Base-by-base conservation (phyloP, 2,797 vertebrate genomes). In the Aphelocoma californica region DNA sequence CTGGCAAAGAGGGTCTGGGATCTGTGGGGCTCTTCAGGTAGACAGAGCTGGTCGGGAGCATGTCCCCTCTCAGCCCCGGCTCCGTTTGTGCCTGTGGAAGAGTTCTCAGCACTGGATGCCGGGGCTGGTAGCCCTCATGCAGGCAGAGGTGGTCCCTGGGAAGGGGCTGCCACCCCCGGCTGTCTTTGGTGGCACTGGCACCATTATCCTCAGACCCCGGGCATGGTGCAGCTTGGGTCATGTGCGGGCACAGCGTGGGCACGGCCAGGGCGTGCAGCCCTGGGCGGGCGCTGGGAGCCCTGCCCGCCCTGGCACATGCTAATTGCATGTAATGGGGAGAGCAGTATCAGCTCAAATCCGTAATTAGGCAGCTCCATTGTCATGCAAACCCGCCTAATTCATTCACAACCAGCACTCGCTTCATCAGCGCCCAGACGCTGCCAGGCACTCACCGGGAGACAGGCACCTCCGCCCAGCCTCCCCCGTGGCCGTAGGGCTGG, bases 331-430 rank as follows among this genome's bases (percentile, higher is more conserved):
- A 97, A 95, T 86, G 80, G 91, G 75, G 94, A 96, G 94, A 93
- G 92, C 23, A 11, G 86, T 93, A 97, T 96, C 96, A 96, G 90
- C 95, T 97, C 90, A 95, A 94, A 95, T 96, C 95, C 72, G 7
- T 97, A 97, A 97, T 97, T 97, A 97, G 96, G 91, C 94, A 93
- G 81, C 88, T 97, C 95, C 85, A 96, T 96, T 97, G 97, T 96
- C 92, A 97, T 96, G 96, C 95, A 97, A 97, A 95, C 94, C 85
- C 66, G 71, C 95, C 92, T 96, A 97, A 97, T 97, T 97, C 97
- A 97, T 97, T 97, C 96, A 96, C 97, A 96, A 94, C 86, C 60
- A 95, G 92, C 77, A 2, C 84, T 90, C 8, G 18, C 91, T 97
- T 96, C 96, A 95, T 97, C 95, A 95, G 96, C n/a, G 31, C 93